Conservation (phyloP, 2,113 vertebrate species). For the Rhabdomys dilectus region DNA sequence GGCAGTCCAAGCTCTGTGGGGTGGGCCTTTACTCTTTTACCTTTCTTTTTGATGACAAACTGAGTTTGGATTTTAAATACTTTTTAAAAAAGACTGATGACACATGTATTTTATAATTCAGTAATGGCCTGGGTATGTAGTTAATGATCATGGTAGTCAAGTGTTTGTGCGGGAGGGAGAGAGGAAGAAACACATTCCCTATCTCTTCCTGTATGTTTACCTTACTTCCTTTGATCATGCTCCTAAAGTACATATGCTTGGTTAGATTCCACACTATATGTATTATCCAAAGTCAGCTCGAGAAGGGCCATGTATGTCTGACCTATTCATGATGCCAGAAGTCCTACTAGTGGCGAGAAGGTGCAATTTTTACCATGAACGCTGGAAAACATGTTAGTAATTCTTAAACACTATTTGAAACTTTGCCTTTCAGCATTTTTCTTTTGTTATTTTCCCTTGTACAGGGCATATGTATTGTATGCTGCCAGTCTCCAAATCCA, state of each 20-base stretch:
- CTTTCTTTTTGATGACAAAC: neutral
- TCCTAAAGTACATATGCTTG: neutral
- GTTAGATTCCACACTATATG: neutral
- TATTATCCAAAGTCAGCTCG: neutral
- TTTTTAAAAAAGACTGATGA: neutral
- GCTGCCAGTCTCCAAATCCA: conserved; percentile 91
- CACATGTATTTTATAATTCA: conserved; percentile 22
- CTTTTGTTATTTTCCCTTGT: neutral
- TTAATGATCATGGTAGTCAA: neutral
- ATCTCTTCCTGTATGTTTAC: neutral
- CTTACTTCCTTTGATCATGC: neutral
- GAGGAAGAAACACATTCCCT: neutral
- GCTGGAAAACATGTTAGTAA: neutral
- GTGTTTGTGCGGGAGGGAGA: neutral
- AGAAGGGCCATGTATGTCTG: neutral
- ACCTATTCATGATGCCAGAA: neutral
- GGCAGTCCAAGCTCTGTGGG: neutral
- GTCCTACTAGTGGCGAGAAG: neutral
- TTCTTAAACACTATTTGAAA: conserved; percentile 1
- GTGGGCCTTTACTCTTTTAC: neutral
- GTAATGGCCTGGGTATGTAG: neutral
- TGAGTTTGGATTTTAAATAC: neutral
- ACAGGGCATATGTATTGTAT: conserved; percentile 94
- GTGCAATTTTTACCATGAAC: neutral
- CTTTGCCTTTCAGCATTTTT: conserved; percentile 33